These are phyloP conservation scores for Thripadectes ignobilis DNA, from an alignment of 2,797 vertebrate genomes.

Conservation along the genomic window DNA sequence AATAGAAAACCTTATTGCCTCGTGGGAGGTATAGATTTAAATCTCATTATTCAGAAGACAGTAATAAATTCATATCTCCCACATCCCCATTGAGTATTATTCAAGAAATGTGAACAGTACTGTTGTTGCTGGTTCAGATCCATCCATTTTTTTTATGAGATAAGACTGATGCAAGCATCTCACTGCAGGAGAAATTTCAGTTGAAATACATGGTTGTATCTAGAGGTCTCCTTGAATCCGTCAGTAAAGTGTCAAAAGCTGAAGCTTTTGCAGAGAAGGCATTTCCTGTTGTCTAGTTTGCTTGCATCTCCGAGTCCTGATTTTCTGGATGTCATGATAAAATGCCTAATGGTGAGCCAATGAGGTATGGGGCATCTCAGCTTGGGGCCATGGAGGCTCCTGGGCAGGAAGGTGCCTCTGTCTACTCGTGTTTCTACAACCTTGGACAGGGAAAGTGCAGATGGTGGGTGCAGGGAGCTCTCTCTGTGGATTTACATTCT, in stretches of 20 bases:
- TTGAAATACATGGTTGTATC: background rate
- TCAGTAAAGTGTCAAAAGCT: background rate
- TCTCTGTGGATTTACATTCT: background rate
- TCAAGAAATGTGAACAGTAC: background rate
- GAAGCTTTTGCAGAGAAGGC: background rate
- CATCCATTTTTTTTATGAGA: background rate
- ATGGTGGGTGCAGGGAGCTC: background rate
- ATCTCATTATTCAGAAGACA: background rate
- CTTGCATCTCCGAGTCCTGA: background rate
- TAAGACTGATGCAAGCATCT: background rate
- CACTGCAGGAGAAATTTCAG: background rate
- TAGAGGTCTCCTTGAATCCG: background rate
- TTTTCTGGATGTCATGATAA: background rate
- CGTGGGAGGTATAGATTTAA: background rate
- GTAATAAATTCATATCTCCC: background rate
- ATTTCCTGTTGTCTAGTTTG: background rate
- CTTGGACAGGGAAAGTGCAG: rapidly evolving
- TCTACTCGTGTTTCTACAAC: background rate
- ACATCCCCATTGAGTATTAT: background rate
- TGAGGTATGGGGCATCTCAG: background rate
- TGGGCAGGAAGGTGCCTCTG: background rate
- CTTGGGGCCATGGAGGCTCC: background rate
- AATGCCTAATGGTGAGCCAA: background rate
- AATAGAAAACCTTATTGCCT: background rate
- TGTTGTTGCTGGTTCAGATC: background rate